These are phyloP conservation scores for Cricetomys ansorgei DNA, from an alignment of 2,113 vertebrate species.

Conservation along the genomic window DNA sequence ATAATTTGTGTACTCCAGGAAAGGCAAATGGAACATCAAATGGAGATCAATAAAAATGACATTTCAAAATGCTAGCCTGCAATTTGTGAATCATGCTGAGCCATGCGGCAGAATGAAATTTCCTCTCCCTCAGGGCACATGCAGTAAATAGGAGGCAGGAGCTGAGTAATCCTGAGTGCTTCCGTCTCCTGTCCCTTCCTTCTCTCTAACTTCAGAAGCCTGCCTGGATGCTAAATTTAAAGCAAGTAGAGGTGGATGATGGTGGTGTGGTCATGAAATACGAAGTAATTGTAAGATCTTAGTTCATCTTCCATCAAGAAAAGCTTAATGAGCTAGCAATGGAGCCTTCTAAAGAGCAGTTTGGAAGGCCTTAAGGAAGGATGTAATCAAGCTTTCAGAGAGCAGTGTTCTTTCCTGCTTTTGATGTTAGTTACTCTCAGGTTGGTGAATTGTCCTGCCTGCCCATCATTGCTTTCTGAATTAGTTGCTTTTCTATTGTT, in stretches of 20 bases:
- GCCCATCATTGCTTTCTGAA: neutral
- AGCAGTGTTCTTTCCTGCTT: neutral
- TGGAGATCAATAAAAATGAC: constrained; percentile 82
- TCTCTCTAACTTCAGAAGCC: neutral
- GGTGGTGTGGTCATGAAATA: neutral
- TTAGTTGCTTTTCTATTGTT: neutral
- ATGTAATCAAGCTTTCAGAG: neutral
- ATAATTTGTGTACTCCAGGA: constrained; percentile 75
- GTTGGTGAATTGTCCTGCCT: neutral
- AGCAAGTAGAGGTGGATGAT: neutral
- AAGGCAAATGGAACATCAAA: constrained; percentile 80
- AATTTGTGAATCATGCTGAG: constrained; percentile 71
- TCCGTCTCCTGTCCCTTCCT: neutral
- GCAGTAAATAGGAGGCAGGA: neutral
- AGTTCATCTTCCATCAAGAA: neutral
- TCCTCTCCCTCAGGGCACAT: neutral
- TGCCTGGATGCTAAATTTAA: constrained; percentile 39
- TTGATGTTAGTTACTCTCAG: neutral
- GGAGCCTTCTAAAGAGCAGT: neutral
- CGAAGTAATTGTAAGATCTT: neutral
- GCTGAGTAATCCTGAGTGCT: neutral
- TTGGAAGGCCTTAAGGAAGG: neutral
- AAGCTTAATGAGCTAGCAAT: neutral
- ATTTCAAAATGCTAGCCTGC: constrained; percentile 79
- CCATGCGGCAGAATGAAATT: constrained; percentile 52